Evolutionary conservation across 2,888 invertebrate genomes (phyloP).

Genomic region (Drosophila barbarae): DNA sequence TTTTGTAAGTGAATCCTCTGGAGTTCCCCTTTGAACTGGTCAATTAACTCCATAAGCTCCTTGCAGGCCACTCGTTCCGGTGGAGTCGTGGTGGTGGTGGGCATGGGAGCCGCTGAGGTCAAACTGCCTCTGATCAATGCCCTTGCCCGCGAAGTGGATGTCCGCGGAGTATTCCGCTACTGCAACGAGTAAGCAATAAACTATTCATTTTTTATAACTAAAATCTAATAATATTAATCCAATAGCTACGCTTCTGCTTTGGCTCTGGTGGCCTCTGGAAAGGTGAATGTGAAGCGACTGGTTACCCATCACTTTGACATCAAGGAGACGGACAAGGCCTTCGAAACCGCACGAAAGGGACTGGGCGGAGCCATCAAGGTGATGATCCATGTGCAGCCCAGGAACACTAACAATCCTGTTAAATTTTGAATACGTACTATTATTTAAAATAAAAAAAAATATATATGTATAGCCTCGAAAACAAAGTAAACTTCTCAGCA

Average conservation of each 20-base stretch:
- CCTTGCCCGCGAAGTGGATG: slow-evolving; percentile 91
- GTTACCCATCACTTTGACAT: slow-evolving; percentile 91
- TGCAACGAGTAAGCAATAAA: slow-evolving; percentile 84
- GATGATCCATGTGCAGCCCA: slow-evolving; percentile 87
- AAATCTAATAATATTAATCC: no score
- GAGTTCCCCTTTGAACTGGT: no score
- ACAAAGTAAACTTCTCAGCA: slow-evolving; percentile 15
- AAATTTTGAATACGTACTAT: slow-evolving; percentile 46
- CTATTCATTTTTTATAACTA: no score
- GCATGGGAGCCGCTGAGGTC: slow-evolving; percentile 89
- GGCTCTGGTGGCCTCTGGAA: slow-evolving; percentile 87
- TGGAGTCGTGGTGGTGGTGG: slow-evolving; percentile 92
- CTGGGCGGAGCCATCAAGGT: slow-evolving; percentile 90
- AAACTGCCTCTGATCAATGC: slow-evolving; percentile 91
- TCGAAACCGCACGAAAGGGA: slow-evolving; percentile 88
- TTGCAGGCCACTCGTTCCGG: slow-evolving; percentile 90
- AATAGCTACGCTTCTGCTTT: slow-evolving; percentile 89
- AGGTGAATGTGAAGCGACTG: slow-evolving; percentile 88
- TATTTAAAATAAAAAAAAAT: neutral
- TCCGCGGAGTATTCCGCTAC: slow-evolving; percentile 95
- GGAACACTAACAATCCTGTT: slow-evolving; percentile 81
- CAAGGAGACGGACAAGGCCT: slow-evolving; percentile 89
- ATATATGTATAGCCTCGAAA: slow-evolving; percentile 16
- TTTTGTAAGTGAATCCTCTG: slow-evolving; percentile 81
- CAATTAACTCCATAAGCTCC: neutral